Percentiles rank a stretch among this genome's conserved stretches.
Evolutionary conservation across 1,140 invertebrate species (phyloP).

Genomic region (Laupala kohalensis): DNA sequence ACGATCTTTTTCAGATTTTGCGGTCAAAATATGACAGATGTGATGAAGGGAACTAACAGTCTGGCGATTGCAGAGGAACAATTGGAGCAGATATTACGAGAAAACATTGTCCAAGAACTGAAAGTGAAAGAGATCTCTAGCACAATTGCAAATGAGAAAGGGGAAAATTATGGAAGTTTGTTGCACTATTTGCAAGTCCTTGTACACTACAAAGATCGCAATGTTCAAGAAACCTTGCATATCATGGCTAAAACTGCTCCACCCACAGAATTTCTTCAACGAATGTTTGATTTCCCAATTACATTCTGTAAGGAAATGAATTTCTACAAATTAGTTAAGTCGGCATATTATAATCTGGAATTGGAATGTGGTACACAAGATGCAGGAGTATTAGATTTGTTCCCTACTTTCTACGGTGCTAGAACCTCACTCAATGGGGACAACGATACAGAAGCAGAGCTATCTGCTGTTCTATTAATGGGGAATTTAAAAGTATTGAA

Average conservation of each 20-base stretch:
- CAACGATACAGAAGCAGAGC: neutral
- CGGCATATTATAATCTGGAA: neutral
- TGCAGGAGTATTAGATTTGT: neutral
- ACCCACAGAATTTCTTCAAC: neutral
- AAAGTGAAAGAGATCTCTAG: too few relatives aligned
- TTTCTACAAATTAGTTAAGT: neutral
- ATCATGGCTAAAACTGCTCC: constrained; percentile 4
- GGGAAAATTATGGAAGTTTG: constrained; percentile 2
- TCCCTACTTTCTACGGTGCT: constrained; percentile 2
- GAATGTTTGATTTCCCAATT: neutral
- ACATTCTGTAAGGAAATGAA: constrained; percentile 1
- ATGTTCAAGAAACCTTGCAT: constrained; percentile 1
- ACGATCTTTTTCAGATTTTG: too few relatives aligned
- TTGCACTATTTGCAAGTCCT: neutral
- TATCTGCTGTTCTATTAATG: neutral
- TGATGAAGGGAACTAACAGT: too few relatives aligned
- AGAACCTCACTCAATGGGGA: neutral
- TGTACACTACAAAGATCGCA: neutral
- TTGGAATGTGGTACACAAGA: neutral
- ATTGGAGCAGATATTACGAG: too few relatives aligned
- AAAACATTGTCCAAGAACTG: too few relatives aligned
- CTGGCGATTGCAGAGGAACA: too few relatives aligned
- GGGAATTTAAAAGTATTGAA: neutral
- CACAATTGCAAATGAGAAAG: neutral
- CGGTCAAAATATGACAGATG: too few relatives aligned